Evolutionary conservation across 1,140 invertebrate species (phyloP).

Genomic region (Tetranychus urticae): DNA sequence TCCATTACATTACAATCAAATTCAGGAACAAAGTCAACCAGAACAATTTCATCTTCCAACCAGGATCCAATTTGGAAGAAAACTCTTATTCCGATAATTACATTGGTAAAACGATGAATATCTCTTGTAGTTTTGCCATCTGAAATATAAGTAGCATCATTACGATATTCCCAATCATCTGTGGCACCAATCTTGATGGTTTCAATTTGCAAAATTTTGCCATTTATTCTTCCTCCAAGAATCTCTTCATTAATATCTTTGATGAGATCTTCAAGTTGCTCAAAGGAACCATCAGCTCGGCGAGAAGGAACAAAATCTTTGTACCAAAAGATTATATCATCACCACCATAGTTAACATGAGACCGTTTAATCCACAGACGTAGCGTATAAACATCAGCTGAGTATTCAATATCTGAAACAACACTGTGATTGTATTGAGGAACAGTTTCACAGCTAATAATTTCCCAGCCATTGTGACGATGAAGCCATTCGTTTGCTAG

Average conservation of each 20-base stretch:
- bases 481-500: slow-evolving; percentile 3
- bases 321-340: neutral
- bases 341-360: neutral
- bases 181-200: neutral
- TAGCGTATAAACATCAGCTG: neutral
- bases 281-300: neutral
- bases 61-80: neutral
- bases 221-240: neutral
- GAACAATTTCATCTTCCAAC: neutral
- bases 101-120: neutral
- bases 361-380: neutral
- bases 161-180: neutral
- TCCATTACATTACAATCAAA: neutral
- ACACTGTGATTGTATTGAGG: neutral
- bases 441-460: slow-evolving; percentile 7
- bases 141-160: neutral
- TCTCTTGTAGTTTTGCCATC: neutral
- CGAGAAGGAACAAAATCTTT: slow-evolving; percentile 5
- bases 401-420: neutral
- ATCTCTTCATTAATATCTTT: slow-evolving; percentile 2
- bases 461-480: neutral
- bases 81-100: neutral
- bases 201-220: neutral
- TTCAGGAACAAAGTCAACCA: neutral
- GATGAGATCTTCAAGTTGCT: slow-evolving; percentile 2